Conservation (phyloP, 2,797 vertebrate species). For the Leuciscus waleckii region DNA sequence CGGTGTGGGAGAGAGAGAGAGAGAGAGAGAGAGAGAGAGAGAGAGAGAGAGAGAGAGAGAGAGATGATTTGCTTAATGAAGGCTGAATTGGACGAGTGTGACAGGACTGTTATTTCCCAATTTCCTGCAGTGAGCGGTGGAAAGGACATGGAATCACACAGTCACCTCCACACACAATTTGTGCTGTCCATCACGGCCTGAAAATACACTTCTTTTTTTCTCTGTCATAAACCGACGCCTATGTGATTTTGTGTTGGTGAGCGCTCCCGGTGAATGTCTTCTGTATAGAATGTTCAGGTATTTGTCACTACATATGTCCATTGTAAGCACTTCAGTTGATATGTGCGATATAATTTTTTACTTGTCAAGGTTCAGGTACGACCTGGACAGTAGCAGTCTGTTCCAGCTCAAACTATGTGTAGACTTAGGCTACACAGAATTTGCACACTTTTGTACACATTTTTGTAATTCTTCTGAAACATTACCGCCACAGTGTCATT, state of each 20-base stretch:
- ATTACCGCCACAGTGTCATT: neutral
- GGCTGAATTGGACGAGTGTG: conserved; percentile 46
- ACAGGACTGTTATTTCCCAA: conserved; percentile 61
- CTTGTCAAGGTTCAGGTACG: neutral
- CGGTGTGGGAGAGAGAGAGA: conserved; percentile 3
- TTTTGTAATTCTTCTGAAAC: neutral
- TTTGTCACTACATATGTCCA: conserved; percentile 43
- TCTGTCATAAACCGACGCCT: conserved; percentile 19
- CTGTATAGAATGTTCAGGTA: neutral
- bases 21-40: conserved; percentile 34
- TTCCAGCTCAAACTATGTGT: neutral
- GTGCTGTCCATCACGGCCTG: conserved; percentile 54
- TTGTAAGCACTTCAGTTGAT: conserved; percentile 10
- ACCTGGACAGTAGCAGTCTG: neutral
- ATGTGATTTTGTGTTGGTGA: conserved; percentile 22
- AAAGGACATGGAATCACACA: conserved; percentile 47
- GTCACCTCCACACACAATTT: conserved; percentile 60
- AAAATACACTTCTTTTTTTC: conserved; percentile 36
- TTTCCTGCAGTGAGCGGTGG: conserved; percentile 47
- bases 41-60: neutral
- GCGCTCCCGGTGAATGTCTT: neutral
- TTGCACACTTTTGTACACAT: neutral
- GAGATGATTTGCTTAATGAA: conserved; percentile 61
- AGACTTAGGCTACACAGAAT: neutral
- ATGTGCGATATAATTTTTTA: neutral